Conservation (phyloP, 2,797 vertebrate species). For the Heterohyrax brucei region DNA sequence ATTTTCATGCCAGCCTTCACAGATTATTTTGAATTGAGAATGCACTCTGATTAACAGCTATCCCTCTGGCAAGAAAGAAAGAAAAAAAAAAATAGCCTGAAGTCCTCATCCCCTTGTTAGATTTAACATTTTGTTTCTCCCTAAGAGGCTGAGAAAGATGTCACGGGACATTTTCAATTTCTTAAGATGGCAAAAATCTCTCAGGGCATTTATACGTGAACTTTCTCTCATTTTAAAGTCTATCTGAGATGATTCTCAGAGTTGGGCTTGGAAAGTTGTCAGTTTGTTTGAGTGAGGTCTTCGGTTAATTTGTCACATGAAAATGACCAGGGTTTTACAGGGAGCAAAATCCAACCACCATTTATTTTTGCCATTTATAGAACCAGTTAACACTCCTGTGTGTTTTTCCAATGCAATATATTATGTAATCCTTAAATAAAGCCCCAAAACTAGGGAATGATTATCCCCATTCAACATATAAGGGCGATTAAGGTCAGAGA, state of each 20-base stretch:
- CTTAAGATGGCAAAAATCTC: slow-evolving; percentile 53
- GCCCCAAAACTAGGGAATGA: background rate
- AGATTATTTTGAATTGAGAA: slow-evolving; percentile 88
- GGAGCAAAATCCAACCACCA: background rate
- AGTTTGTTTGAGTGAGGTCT: slow-evolving; percentile 35
- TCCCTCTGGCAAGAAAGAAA: slow-evolving; percentile 76
- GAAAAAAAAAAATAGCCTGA: slow-evolving; percentile 68
- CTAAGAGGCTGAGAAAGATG: slow-evolving; percentile 33
- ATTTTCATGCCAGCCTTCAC: slow-evolving; percentile 86
- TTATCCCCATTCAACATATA: slow-evolving; percentile 5
- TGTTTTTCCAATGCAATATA: slow-evolving; percentile 12
- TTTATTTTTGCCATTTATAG: slow-evolving; percentile 28
- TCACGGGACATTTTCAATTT: background rate
- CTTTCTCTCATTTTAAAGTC: background rate
- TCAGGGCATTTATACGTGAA: background rate
- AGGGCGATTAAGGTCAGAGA: slow-evolving; percentile 30
- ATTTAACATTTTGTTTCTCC: slow-evolving; percentile 69
- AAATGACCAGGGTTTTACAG: background rate
- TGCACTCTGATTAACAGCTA: slow-evolving; percentile 85
- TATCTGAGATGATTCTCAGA: slow-evolving; percentile 51
- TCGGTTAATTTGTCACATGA: slow-evolving; percentile 6
- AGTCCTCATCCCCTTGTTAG: slow-evolving; percentile 73
- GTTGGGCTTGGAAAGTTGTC: background rate
- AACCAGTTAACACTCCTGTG: background rate
- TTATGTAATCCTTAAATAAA: background rate